Evolutionary conservation across 2,113 vertebrate genomes (phyloP), one percentile per base, ranked within the genome.

Genomic region (Pterophyllum scalare): DNA sequence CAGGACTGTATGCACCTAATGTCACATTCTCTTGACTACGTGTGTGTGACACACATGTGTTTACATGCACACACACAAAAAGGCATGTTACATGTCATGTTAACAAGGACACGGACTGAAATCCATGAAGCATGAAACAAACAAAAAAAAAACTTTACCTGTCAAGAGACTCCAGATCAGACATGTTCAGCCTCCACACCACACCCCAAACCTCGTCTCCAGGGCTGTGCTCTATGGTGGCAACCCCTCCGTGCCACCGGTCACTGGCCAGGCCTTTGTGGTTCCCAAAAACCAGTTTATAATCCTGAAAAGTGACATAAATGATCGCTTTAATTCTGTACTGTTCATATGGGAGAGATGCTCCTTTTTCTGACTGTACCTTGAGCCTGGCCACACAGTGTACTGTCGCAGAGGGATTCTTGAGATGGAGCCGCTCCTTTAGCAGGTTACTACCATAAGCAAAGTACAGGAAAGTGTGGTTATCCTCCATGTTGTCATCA

Each of bases 201-300:
- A 98, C 90, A 59, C 97, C 98, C 98, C 97, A 99, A 3, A 98
- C 97, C 94, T 97, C 97, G 0, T 97, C 97, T 61, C 96, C 96
- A 1, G 95, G 96, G 84, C 96, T 97, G 85, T 95, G 91, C 88
- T 96, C 94, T 86, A 98, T 95, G 70, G 97, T 98, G 80, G 97
- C 97, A 88, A 96, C 96, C 52, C 97, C 97, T 89, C 97, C 97
- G 38, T 97, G 97, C 98, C 97, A 99, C 26, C 93, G 88, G 61
- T 95, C 90, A 93, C 95, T 98, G 83, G 90, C 95, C 74, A 96
- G 74, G 85, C 96, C 96, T 93, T 92, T 92, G 89, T 95, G 94
- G 95, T 95, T 96, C 24, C 97, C 97, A 95, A 99, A 99, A 81
- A 96, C 95, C 31, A 99, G 93, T 61, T 95, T 98, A 91, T 97